A percentile compares a stretch with the other conserved stretches of the same genome.
Evolutionary conservation across 1,140 invertebrate genomes (phyloP).

Genomic region (Bradysia coprophila): DNA sequence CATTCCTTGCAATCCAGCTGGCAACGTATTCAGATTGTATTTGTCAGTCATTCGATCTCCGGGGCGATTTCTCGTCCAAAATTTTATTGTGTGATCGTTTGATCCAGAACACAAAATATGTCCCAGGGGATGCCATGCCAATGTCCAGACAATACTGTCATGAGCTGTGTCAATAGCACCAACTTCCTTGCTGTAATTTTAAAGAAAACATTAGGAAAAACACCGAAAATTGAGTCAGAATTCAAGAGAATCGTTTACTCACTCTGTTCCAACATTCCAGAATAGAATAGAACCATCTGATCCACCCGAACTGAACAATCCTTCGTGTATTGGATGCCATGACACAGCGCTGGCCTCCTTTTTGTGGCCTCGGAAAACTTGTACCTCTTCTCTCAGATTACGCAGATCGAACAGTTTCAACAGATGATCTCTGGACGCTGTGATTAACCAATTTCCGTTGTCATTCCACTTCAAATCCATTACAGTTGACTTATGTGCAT

Average conservation of each 20-base stretch:
- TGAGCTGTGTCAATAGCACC: slow-evolving; percentile 96
- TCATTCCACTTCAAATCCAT: slow-evolving; percentile 99
- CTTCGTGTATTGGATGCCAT: slow-evolving; percentile 96
- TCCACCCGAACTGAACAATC: slow-evolving; percentile 88
- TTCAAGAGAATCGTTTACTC: too few relatives aligned
- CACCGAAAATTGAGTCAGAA: too few relatives aligned
- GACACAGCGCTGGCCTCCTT: slow-evolving; percentile 94
- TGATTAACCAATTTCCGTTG: slow-evolving; percentile 99
- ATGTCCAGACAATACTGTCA: slow-evolving; percentile 96
- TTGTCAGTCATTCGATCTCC: slow-evolving; percentile 97
- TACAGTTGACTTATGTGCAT: slow-evolving; percentile 97
- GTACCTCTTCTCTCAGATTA: slow-evolving; percentile 82
- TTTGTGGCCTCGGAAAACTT: slow-evolving; percentile 95
- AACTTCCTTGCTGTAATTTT: slow-evolving; percentile 90
- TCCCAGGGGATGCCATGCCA: slow-evolving; percentile 97
- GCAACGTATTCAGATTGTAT: slow-evolving; percentile 87
- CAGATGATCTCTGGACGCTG: slow-evolving; percentile 92
- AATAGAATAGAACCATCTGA: slow-evolving; percentile 96
- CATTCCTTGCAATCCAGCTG: slow-evolving; percentile 46
- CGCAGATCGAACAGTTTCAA: slow-evolving; percentile 97
- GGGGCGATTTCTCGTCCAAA: slow-evolving; percentile 97
- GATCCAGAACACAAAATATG: slow-evolving; percentile 97
- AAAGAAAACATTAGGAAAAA: slow-evolving; percentile 6
- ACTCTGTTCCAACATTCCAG: slow-evolving; percentile 88
- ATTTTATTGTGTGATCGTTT: slow-evolving; percentile 96